phyloP scores from a whole-genome alignment of 2,797 vertebrate genomes.

The Scomberomorus guttatus region DNA sequence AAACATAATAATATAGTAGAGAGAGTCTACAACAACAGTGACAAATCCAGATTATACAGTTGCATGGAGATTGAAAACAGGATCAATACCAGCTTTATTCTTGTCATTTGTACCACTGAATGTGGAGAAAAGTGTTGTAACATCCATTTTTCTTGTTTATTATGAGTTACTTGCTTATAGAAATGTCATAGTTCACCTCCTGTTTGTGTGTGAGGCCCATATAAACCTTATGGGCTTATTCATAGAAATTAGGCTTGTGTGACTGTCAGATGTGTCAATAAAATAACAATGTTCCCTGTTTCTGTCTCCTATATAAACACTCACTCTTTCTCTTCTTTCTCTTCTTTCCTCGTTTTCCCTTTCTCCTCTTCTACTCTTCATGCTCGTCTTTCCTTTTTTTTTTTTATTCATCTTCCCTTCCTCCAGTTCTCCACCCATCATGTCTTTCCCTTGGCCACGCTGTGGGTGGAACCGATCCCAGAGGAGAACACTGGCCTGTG shows the following conservation, averaged over 20 bases:
- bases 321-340: background rate
- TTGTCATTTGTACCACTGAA: background rate
- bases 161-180: background rate
- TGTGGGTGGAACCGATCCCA: constrained; percentile 95
- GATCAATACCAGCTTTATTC: background rate
- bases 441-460: constrained; percentile 93
- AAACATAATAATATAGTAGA: too few species aligned
- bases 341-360: too few species aligned
- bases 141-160: background rate
- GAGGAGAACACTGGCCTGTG: constrained; percentile 92
- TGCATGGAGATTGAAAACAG: too few species aligned
- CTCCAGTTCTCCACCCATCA: constrained; percentile 98
- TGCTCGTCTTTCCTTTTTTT: background rate
- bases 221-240: background rate
- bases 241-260: background rate
- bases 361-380: background rate
- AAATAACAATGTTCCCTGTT: background rate
- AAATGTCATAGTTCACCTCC: background rate
- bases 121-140: background rate
- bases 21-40: too few species aligned
- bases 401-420: background rate
- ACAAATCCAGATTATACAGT: too few species aligned
- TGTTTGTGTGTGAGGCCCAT: background rate
- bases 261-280: background rate
- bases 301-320: constrained; percentile 1